phyloP scores from a whole-genome alignment of 2,888 invertebrate species.

The Drosophila phalerata region DNA sequence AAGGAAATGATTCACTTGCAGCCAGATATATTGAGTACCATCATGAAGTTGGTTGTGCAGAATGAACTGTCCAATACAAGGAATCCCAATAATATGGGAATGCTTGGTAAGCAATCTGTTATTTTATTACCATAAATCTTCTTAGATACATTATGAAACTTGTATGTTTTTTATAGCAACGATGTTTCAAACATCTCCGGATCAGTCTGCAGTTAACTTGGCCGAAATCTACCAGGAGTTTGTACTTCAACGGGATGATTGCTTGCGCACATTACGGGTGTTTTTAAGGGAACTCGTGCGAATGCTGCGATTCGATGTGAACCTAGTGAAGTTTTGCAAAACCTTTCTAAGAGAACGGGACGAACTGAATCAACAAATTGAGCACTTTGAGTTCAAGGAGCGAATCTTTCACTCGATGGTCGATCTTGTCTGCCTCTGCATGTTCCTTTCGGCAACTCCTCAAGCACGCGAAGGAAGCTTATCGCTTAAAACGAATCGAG shows the following conservation, averaged over 20 bases:
- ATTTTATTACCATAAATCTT: too few relatives aligned
- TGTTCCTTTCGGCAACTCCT: slow-evolving; percentile 91
- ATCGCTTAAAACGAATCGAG: slow-evolving; percentile 86
- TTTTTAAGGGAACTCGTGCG: slow-evolving; percentile 95
- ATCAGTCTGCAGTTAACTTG: slow-evolving; percentile 92
- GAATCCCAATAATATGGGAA: slow-evolving; percentile 97
- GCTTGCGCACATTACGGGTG: slow-evolving; percentile 93
- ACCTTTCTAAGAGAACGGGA: slow-evolving; percentile 89
- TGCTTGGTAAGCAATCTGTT: slow-evolving; percentile 87
- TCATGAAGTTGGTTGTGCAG: slow-evolving; percentile 96
- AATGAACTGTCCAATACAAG: slow-evolving; percentile 97
- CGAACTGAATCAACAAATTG: slow-evolving; percentile 88
- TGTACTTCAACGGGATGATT: slow-evolving; percentile 95
- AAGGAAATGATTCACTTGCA: slow-evolving; percentile 95
- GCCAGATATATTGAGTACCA: slow-evolving; percentile 92
- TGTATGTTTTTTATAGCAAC: slow-evolving; percentile 87
- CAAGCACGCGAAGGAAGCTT: slow-evolving; percentile 90
- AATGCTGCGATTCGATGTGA: slow-evolving; percentile 92
- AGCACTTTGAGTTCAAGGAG: slow-evolving; percentile 91
- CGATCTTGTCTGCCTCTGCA: slow-evolving; percentile 94
- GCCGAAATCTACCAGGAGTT: slow-evolving; percentile 95
- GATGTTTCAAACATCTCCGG: slow-evolving; percentile 94
- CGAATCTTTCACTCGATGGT: slow-evolving; percentile 93
- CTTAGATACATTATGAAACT: too few relatives aligned
- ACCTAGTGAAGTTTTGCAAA: slow-evolving; percentile 92